These are phyloP conservation scores for Nudaria mundana DNA, from an alignment of 2,888 invertebrate genomes.

Conservation along the genomic window DNA sequence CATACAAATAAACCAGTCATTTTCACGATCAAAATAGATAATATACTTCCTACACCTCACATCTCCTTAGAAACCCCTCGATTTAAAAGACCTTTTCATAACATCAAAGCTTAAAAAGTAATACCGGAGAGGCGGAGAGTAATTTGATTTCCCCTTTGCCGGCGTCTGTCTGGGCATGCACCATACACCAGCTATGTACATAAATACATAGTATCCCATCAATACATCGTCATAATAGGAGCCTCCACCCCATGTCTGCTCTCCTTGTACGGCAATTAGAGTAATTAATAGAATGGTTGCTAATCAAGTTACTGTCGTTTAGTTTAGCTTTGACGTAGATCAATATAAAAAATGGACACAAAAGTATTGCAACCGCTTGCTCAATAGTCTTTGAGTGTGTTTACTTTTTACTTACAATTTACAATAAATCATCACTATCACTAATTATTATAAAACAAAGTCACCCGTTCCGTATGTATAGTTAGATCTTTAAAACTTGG, in stretches of 20 bases:
- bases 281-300: slow-evolving; percentile 26
- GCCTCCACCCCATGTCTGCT: slow-evolving; percentile 32
- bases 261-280: slow-evolving; percentile 24
- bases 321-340: too few species aligned
- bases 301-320: slow-evolving; percentile 2
- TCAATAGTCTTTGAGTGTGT: too few species aligned
- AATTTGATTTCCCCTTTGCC: slow-evolving; percentile 36
- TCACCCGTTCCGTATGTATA: too few species aligned
- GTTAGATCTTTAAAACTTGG: too few species aligned
- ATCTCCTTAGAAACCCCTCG: neutral
- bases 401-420: too few species aligned
- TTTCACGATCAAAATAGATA: too few species aligned
- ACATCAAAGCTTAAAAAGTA: slow-evolving; percentile 23
- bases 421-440: too few species aligned
- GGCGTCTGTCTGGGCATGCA: slow-evolving; percentile 29
- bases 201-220: slow-evolving; percentile 10
- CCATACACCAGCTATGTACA: slow-evolving; percentile 3
- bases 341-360: too few species aligned
- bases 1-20: too few species aligned
- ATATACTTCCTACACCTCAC: neutral
- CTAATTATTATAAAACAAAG: too few species aligned
- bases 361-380: too few species aligned
- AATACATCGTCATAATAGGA: slow-evolving; percentile 19
- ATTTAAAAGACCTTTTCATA: slow-evolving; percentile 5
- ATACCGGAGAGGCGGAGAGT: slow-evolving; percentile 14